These are phyloP conservation scores for Lepidochrysops patricia DNA, from an alignment of 2,888 invertebrate genomes.

Conservation along the genomic window DNA sequence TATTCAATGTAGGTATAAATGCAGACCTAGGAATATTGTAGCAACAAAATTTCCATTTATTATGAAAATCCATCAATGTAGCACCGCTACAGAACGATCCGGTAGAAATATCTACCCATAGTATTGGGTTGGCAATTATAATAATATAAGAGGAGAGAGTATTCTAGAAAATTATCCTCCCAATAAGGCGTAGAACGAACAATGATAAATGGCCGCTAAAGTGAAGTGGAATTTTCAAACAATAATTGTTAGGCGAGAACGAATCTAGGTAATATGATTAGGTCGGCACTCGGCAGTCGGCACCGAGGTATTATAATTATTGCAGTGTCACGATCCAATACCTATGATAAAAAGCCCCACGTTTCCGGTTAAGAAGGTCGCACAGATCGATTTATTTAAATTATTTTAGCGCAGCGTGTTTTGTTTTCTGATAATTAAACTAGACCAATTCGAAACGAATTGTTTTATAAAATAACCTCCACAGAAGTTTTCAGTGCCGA, in stretches of 20 bases:
- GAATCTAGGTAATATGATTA: slow-evolving; percentile 25
- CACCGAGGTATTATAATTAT: slow-evolving; percentile 19
- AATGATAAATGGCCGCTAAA: slow-evolving; percentile 13
- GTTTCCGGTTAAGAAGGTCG: slow-evolving; percentile 37
- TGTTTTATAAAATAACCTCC: not conserved
- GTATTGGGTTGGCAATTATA: not conserved
- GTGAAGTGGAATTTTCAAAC: slow-evolving; percentile 14
- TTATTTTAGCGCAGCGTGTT: slow-evolving; percentile 26
- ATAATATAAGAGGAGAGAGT: slow-evolving; percentile 2
- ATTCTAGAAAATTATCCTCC: slow-evolving; percentile 2
- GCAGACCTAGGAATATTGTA: not conserved
- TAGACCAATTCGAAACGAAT: not conserved
- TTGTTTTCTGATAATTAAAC: slow-evolving; percentile 15
- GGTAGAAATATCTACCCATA: not conserved
- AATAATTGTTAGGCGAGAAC: slow-evolving; percentile 19
- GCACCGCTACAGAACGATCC: not conserved
- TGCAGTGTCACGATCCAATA: slow-evolving; percentile 33
- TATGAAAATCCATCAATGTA: not conserved
- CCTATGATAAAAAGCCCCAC: slow-evolving; percentile 28
- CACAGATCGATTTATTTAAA: slow-evolving; percentile 30
- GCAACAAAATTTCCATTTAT: not conserved
- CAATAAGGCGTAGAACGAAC: slow-evolving; percentile 13
- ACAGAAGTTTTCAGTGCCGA: not conserved
- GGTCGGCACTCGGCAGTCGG: slow-evolving; percentile 20
- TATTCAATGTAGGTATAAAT: not conserved